Evolutionary conservation across 2,113 vertebrate genomes (phyloP).

Genomic region (Scartelaos histophorus): DNA sequence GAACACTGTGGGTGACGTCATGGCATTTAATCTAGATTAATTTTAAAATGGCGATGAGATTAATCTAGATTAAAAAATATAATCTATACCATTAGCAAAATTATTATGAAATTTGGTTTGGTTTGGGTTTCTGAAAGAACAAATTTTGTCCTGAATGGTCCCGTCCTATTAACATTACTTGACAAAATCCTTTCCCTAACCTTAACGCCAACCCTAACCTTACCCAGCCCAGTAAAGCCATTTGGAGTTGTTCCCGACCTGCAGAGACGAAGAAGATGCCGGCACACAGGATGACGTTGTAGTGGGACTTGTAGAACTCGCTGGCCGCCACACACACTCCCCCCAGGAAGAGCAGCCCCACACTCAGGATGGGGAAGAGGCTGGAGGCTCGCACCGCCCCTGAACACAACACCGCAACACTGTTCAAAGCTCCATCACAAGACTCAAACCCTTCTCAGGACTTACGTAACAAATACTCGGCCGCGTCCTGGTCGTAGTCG

Average conservation of each 20-base stretch:
- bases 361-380: constrained; percentile 80
- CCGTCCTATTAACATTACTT: too few species aligned
- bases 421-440: neutral
- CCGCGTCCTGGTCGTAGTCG: constrained; percentile 94
- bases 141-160: too few species aligned
- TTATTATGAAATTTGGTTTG: too few species aligned
- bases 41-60: too few species aligned
- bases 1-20: too few species aligned
- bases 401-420: constrained; percentile 33
- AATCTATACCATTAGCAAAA: too few species aligned
- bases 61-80: too few species aligned
- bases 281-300: constrained; percentile 86
- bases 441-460: constrained; percentile 19
- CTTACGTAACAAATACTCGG: constrained; percentile 93
- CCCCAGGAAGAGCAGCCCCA: constrained; percentile 80
- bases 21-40: too few species aligned
- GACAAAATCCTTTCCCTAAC: too few species aligned
- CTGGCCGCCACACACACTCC: constrained; percentile 85
- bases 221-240: too few species aligned
- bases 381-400: constrained; percentile 78
- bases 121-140: too few species aligned
- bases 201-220: too few species aligned
- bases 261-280: constrained; percentile 81
- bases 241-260: constrained; percentile 58
- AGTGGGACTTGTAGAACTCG: constrained; percentile 95